These are phyloP conservation scores for Hucho hucho DNA, from an alignment of 2,113 vertebrate genomes.

Conservation along the genomic window DNA sequence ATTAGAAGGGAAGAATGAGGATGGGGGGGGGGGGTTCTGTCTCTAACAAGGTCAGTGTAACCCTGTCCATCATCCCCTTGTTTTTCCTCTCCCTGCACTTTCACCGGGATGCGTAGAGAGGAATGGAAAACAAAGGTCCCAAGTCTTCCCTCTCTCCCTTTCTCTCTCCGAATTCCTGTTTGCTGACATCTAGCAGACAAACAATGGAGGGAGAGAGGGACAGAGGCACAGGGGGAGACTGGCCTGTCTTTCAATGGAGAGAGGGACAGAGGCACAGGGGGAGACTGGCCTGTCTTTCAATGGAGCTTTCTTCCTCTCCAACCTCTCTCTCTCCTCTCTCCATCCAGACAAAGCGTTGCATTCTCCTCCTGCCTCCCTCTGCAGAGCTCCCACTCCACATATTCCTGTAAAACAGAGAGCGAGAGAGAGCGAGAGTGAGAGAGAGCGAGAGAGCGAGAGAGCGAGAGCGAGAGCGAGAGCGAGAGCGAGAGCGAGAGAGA, in stretches of 20 bases:
- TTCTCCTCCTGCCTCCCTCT: slow-evolving; percentile 41
- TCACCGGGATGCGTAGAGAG: slow-evolving; percentile 43
- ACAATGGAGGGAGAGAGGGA: slow-evolving; percentile 71
- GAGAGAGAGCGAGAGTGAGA: slow-evolving; percentile 21
- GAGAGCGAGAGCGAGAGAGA: background rate
- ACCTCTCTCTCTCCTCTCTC: slow-evolving; percentile 4
- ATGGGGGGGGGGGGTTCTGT: background rate
- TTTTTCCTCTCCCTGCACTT: slow-evolving; percentile 59
- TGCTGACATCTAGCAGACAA: slow-evolving; percentile 67
- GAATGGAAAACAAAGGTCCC: slow-evolving; percentile 60
- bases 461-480: slow-evolving; percentile 28
- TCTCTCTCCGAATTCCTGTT: slow-evolving; percentile 67
- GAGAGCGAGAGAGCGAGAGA: background rate
- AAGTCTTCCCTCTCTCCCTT: slow-evolving; percentile 51
- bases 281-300: slow-evolving; percentile 61
- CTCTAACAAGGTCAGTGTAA: slow-evolving; percentile 43
- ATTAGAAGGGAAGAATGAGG: too few species aligned
- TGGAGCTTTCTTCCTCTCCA: slow-evolving; percentile 58
- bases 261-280: slow-evolving; percentile 47
- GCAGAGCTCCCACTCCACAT: slow-evolving; percentile 50
- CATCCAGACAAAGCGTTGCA: slow-evolving; percentile 51
- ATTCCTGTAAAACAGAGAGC: slow-evolving; percentile 45
- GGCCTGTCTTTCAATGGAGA: slow-evolving; percentile 48
- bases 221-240: slow-evolving; percentile 38
- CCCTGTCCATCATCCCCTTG: slow-evolving; percentile 22